Conservation (phyloP, 1,140 invertebrate genomes). For the Formica selysi region DNA sequence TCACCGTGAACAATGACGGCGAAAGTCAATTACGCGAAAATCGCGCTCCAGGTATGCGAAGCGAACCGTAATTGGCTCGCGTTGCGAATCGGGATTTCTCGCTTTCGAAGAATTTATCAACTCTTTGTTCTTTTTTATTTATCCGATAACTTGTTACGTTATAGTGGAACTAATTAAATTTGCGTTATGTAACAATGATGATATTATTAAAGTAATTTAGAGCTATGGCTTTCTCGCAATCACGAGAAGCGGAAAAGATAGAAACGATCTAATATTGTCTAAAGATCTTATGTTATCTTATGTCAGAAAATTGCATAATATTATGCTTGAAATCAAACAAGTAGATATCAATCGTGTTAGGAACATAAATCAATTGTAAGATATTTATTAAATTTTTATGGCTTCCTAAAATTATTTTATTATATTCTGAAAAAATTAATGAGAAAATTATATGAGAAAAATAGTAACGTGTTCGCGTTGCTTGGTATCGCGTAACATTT, state of each 20-base stretch:
- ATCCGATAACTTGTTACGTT: background rate
- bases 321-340: background rate
- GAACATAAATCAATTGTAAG: background rate
- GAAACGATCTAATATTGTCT: background rate
- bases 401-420: background rate
- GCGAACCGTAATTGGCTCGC: background rate
- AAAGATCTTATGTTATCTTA: background rate
- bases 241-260: background rate
- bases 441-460: background rate
- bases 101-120: conserved; percentile 1
- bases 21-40: conserved; percentile 67
- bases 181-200: conserved; percentile 17
- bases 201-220: background rate
- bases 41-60: conserved; percentile 2
- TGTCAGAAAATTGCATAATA: background rate
- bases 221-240: background rate
- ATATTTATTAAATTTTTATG: background rate
- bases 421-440: background rate
- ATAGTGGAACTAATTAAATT: conserved; percentile 2
- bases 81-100: conserved; percentile 12
- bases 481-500: background rate
- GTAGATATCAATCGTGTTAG: background rate
- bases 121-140: background rate
- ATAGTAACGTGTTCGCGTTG: background rate
- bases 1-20: conserved; percentile 21